Base-by-base conservation (phyloP, 1,140 invertebrate genomes). In the Zophobas atratus region DNA sequence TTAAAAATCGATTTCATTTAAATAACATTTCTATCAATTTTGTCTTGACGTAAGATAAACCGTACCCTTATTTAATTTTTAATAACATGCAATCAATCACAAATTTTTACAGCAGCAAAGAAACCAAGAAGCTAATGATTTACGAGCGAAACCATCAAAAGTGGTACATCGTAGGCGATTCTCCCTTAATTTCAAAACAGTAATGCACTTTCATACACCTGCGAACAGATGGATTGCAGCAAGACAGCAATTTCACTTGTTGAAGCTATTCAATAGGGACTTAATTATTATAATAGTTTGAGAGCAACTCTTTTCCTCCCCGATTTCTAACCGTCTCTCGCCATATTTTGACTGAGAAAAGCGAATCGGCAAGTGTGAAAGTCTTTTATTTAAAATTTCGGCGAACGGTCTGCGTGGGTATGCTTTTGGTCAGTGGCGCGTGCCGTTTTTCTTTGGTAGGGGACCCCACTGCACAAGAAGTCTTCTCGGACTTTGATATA, bases 321-420 rank as follows among this genome's bases (percentile, higher is more conserved):
- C 8, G 43, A 46, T 46, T 46, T 46, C 43, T 46, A 46, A 8
- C 43, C 3, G 43, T 8, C 43, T 46, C 43, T 3, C 3, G 43
- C 43, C 43, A 8, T 46, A 46, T 46, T 46, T 46, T 8, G 43
- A 4, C 43, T 33, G 38, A 20, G 60, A 67, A 67, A 67, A 67
- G 60, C 36, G 60, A 67, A 67, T 41, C 35, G 34, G 60, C 60
- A 60, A 33, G 56, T 60, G 60, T 67, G 60, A 67, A 67, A 67
- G 60, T 67, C 43, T 46, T 3, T 46, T 8, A 46, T 46, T 46
- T 46, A 3, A 8, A 6, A n/a, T 20, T 5, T 51, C 49, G 49
- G 20, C n/a, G 43, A 46, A 8, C 20, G 43, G 8, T 51, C 20
- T 51, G 6, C 49, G 49, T 51, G 43, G 20, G 20, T 20, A 20